Conservation (phyloP, 1,140 invertebrate genomes). For the Drosophila orosa region DNA sequence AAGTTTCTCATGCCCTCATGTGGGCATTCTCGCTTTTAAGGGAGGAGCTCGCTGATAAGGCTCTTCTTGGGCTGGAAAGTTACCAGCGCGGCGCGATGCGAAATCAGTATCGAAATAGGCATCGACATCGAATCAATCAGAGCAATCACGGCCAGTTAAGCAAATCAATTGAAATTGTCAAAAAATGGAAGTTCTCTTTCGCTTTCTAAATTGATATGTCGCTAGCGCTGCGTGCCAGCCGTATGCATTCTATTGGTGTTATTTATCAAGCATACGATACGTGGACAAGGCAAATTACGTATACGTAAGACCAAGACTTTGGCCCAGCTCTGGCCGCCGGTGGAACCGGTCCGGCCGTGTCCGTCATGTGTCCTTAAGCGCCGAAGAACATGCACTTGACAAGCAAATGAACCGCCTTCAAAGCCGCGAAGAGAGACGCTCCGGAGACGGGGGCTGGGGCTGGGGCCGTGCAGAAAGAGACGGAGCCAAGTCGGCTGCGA, state of each 20-base stretch:
- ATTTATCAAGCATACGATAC: slow-evolving; percentile 19
- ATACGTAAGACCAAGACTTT: slow-evolving; percentile 56
- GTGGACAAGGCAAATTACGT: slow-evolving; percentile 33
- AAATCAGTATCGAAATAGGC: slow-evolving; percentile 16
- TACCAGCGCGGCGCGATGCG: slow-evolving; percentile 45
- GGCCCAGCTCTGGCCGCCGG: slow-evolving; percentile 8
- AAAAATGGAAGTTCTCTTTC: slow-evolving; percentile 37
- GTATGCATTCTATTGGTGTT: slow-evolving; percentile 36
- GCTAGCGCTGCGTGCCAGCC: background rate
- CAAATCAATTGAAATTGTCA: slow-evolving; percentile 75
- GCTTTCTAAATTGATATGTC: slow-evolving; percentile 39
- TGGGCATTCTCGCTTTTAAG: slow-evolving; percentile 40
- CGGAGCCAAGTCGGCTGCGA: slow-evolving; percentile 28
- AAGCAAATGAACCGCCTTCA: slow-evolving; percentile 76
- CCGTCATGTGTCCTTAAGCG: slow-evolving; percentile 63
- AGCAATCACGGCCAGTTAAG: slow-evolving; percentile 72
- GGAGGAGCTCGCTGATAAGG: slow-evolving; percentile 55
- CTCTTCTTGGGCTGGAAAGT: slow-evolving; percentile 64
- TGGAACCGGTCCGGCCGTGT: slow-evolving; percentile 59
- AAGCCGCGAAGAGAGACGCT: slow-evolving; percentile 22
- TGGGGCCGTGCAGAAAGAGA: slow-evolving; percentile 28
- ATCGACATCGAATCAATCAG: slow-evolving; percentile 68
- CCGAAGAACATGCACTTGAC: slow-evolving; percentile 74
- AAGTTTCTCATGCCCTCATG: slow-evolving; percentile 52
- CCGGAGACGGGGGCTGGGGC: slow-evolving; percentile 8